Conservation (phyloP, 2,797 vertebrate species). For the Helostoma temminkii region DNA sequence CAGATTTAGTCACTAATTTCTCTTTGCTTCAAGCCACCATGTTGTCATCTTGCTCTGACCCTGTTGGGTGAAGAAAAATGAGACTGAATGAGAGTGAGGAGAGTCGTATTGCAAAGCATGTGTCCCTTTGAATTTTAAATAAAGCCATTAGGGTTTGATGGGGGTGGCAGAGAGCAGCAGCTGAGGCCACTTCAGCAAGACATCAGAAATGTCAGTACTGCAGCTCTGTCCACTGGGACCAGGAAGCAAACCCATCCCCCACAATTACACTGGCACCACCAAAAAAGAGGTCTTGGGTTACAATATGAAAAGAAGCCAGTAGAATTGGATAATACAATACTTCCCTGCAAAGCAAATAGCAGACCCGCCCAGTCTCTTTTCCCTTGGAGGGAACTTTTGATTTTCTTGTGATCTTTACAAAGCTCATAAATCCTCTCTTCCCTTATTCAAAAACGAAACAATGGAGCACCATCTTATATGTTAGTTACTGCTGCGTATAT, state of each 20-base stretch:
- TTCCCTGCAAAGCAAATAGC: constrained; percentile 21
- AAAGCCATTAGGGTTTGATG: constrained; percentile 68
- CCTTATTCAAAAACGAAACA: not conserved
- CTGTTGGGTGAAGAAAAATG: constrained; percentile 60
- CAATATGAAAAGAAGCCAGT: constrained; percentile 30
- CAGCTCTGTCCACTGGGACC: constrained; percentile 34
- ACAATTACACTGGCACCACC: constrained; percentile 42
- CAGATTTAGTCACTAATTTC: constrained; percentile 67
- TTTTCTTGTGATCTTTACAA: constrained; percentile 33
- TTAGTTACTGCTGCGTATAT: not conserved
- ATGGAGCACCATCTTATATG: not conserved
- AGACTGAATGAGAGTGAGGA: constrained; percentile 1
- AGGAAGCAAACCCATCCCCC: constrained; percentile 39
- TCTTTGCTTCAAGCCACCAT: constrained; percentile 85
- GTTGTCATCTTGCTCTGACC: constrained; percentile 87
- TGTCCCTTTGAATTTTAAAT: constrained; percentile 68
- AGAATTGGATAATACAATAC: constrained; percentile 23
- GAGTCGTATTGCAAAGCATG: constrained; percentile 57
- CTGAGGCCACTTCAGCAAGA: constrained; percentile 65
- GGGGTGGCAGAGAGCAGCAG: constrained; percentile 63
- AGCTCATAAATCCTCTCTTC: constrained; percentile 27
- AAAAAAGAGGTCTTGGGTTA: constrained; percentile 51
- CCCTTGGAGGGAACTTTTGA: constrained; percentile 11
- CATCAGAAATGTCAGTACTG: constrained; percentile 45
- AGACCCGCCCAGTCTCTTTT: constrained; percentile 36